phyloP scores from a whole-genome alignment of 2,888 invertebrate genomes.

The Nasonovia ribisnigri region DNA sequence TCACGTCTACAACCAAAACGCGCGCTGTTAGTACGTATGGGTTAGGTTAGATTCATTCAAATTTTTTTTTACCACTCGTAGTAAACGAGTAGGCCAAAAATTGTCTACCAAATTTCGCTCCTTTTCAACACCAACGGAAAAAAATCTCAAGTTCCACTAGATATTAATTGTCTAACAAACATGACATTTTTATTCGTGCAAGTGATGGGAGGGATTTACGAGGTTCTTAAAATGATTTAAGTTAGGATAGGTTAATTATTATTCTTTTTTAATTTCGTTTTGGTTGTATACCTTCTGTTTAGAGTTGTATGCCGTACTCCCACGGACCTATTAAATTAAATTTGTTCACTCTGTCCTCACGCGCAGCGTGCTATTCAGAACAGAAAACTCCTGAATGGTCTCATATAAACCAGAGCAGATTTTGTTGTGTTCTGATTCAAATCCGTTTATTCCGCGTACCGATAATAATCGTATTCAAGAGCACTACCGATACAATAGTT shows the following conservation, averaged over 20 bases:
- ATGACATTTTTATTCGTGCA: background rate
- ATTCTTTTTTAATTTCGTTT: background rate
- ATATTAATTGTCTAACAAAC: background rate
- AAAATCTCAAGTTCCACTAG: background rate
- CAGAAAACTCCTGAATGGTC: background rate
- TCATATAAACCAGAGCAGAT: background rate
- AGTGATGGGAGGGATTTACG: background rate
- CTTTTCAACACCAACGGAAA: background rate
- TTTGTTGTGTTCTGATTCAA: background rate
- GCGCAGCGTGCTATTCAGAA: background rate
- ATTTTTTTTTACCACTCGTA: background rate
- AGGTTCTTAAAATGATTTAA: background rate
- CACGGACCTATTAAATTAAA: background rate
- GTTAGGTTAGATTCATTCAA: background rate
- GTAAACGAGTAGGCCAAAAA: background rate
- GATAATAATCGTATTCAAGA: background rate
- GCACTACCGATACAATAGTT: background rate
- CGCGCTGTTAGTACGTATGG: rapidly evolving
- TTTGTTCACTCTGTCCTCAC: background rate
- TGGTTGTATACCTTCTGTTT: background rate
- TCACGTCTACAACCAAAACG: slow-evolving; percentile 34
- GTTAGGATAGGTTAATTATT: background rate
- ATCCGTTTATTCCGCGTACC: background rate
- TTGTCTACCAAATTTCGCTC: background rate
- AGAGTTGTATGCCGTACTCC: background rate